These are phyloP conservation scores for Puma concolor DNA, from an alignment of 2,113 vertebrate species.

Conservation along the genomic window DNA sequence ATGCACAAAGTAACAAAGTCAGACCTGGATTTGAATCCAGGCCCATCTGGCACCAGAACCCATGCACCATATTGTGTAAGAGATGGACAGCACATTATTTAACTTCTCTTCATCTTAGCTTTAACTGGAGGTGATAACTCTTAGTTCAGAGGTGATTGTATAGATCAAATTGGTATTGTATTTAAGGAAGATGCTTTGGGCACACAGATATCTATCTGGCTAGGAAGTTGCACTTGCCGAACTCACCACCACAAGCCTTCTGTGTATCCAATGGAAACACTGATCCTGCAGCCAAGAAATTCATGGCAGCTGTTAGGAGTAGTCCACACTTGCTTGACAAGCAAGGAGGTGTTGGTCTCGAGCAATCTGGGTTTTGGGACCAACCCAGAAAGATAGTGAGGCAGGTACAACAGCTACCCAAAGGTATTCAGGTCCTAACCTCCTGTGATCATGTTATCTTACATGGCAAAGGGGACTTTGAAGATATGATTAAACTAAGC, in stretches of 20 bases:
- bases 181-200: background rate
- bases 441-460: background rate
- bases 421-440: background rate
- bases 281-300: background rate
- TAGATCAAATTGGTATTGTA: background rate
- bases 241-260: background rate
- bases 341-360: background rate
- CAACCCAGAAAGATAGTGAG: background rate
- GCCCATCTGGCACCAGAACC: background rate
- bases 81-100: background rate
- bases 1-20: background rate
- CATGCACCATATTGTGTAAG: background rate
- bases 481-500: background rate
- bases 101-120: background rate
- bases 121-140: background rate
- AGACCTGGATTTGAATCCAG: background rate
- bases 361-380: background rate
- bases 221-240: background rate
- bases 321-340: background rate
- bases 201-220: background rate
- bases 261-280: background rate
- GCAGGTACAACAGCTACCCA: background rate
- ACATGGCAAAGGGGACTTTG: background rate
- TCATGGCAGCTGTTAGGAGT: background rate
- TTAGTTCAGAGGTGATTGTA: background rate